phyloP scores from a whole-genome alignment of 1,140 invertebrate genomes.

The Drosophila biarmipes region DNA sequence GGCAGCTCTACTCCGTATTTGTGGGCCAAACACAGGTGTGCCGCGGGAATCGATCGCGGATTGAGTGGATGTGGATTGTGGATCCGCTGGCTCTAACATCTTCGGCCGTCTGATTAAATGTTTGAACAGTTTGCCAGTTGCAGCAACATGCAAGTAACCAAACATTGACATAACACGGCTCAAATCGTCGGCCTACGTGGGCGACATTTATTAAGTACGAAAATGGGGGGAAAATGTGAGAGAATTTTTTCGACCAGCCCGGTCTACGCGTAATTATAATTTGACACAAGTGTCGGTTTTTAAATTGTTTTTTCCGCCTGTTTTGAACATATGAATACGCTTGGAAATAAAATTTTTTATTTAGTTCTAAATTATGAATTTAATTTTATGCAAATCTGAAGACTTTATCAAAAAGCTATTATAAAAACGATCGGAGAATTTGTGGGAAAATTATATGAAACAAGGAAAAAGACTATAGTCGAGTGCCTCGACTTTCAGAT shows the following conservation, averaged over 20 bases:
- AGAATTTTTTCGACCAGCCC: constrained; percentile 42
- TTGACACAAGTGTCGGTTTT: constrained; percentile 71
- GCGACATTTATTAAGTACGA: no score
- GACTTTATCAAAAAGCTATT: no score
- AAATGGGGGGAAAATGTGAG: constrained; percentile 29
- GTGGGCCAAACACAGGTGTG: constrained; percentile 75
- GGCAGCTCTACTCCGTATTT: constrained; percentile 36
- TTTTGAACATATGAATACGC: no score
- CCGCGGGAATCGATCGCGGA: constrained; percentile 27
- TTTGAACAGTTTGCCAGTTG: constrained; percentile 75
- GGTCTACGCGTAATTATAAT: constrained; percentile 63
- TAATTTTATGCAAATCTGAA: no score
- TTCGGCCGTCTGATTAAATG: constrained; percentile 75
- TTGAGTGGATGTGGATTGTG: no score
- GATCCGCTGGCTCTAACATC: constrained; percentile 58
- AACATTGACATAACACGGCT: constrained; percentile 63
- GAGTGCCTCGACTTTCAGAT: no score
- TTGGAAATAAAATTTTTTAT: no score
- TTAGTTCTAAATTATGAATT: no score
- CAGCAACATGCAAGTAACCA: constrained; percentile 67
- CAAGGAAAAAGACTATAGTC: no score
- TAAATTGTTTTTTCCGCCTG: constrained; percentile 53
- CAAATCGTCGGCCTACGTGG: constrained; percentile 63
- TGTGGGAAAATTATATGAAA: no score
- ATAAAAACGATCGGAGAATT: no score